Base-by-base conservation (phyloP, 2,888 invertebrate species). In the Helobdella robusta region DNA sequence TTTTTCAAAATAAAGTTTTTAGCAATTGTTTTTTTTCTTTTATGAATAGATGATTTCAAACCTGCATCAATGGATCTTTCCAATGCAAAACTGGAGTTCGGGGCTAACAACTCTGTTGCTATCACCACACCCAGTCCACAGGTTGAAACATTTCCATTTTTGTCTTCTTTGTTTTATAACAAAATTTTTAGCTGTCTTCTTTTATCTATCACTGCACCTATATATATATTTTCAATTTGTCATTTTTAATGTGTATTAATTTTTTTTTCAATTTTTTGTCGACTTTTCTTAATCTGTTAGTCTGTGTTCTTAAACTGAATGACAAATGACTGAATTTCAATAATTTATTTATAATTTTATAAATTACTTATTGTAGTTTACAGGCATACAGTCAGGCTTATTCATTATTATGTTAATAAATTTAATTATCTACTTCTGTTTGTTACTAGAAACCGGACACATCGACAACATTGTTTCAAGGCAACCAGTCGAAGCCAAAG, bases 61-160 rank as follows among this genome's bases (percentile, higher is more conserved):
- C 95, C 95, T 72, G 94, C 94, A n/a, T 94, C 93, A 73, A 91
- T 94, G 64, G 94, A 94, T 80, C 86, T 88, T 56, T 88, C 87
- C 75, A 88, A 89, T 83, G 91, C 93, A 44, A 86, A 86, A 32
- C 86, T 95, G 66, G 91, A 92, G 79, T 88, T 94, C 70, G 90
- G 89, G 71, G 85, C 86, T 72, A 89, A 88, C 77, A 88, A 91
- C 81, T 80, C 81, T 70, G 83, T 83, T 20, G 89, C 91, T 81
- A 90, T 95, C 74, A 90, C 90, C 72, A 90, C 94, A 73, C 94
- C 94, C 71, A 91, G 94, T 85, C 85, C 90, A 79, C 92, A 93
- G 73, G 80, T 80, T n/a, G n/a, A n/a, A n/a, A n/a, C n/a, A n/a
- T n/a, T n/a, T n/a, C n/a, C n/a, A n/a, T n/a, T n/a, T n/a, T n/a